Conservation (phyloP, 2,113 vertebrate genomes). For the Onychostoma macrolepis region DNA sequence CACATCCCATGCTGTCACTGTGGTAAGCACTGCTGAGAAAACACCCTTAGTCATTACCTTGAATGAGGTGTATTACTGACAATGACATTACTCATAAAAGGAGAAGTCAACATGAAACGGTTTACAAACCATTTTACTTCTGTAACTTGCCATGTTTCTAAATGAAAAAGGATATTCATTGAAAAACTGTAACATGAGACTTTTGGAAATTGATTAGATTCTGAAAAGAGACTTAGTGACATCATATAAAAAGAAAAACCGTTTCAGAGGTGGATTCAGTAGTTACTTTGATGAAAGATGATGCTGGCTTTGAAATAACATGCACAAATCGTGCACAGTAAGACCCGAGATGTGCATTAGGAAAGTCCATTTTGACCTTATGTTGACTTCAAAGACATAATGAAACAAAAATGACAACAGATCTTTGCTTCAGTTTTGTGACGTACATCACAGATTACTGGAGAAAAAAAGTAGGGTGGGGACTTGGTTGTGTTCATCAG, state of each 20-base stretch:
- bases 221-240: too few relatives aligned
- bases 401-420: background rate
- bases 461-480: background rate
- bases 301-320: too few relatives aligned
- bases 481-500: background rate
- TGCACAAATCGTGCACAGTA: too few relatives aligned
- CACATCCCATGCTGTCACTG: constrained; percentile 22
- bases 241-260: too few relatives aligned
- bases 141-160: background rate
- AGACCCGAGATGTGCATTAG: too few relatives aligned
- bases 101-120: background rate
- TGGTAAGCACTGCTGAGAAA: constrained; percentile 37
- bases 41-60: constrained; percentile 39
- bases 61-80: constrained; percentile 3
- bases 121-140: background rate
- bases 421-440: background rate
- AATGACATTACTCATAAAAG: background rate
- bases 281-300: too few relatives aligned
- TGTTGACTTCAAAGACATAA: background rate
- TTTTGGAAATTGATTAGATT: background rate
- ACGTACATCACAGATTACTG: background rate
- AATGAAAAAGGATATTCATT: background rate
- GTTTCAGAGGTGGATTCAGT: background rate
- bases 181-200: background rate
- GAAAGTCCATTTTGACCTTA: background rate